Evolutionary conservation across 2,113 vertebrate species (phyloP), one percentile per base, ranked within the genome.

Genomic region (Semicossyphus pulcher): DNA sequence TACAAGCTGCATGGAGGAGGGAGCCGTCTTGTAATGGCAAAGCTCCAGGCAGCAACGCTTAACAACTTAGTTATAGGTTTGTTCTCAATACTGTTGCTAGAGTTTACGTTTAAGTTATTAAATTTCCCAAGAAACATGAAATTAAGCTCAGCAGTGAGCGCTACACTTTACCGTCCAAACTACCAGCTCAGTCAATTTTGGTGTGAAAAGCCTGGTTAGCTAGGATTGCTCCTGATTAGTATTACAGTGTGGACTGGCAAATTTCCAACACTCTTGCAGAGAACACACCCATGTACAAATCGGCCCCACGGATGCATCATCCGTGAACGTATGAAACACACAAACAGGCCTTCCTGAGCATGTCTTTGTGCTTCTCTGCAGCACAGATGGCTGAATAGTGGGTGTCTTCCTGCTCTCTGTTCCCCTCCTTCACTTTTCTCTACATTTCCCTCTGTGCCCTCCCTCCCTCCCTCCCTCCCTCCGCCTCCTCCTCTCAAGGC

Each of bases 381-480:
- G 84, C 89, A 86, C 92, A 93, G 92, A 93, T 93, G 92, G 92
- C 68, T 81, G 75, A 75, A 61, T 81, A 79, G 89, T 88, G 88
- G 91, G 89, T 78, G 88, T 84, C 84, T 81, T 82, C 81, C 90
- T 89, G 70, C 32, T 74, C 78, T 70, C 41, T 10, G 65, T 48
- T 75, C 81, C 69, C 70, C 85, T 70, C 72, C 81, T 75, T 86
- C 39, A 18, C 47, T 65, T 49, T 44, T 70, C 45, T 63, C 34
- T 25, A 31, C 66, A 34, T 61, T 54, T 39, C 37, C n/a, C 52
- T 32, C 25, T 63, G 36, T 66, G 25, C 26, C 18, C 49, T 41
- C 68, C 41, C 58, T 76, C 36, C 48, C n/a, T n/a, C n/a, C n/a
- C n/a, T n/a, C n/a, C n/a, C n/a, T n/a, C n/a, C n/a, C n/a, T n/a